Base-by-base conservation (phyloP, 2,797 vertebrate genomes). In the Macrochelys suwanniensis region DNA sequence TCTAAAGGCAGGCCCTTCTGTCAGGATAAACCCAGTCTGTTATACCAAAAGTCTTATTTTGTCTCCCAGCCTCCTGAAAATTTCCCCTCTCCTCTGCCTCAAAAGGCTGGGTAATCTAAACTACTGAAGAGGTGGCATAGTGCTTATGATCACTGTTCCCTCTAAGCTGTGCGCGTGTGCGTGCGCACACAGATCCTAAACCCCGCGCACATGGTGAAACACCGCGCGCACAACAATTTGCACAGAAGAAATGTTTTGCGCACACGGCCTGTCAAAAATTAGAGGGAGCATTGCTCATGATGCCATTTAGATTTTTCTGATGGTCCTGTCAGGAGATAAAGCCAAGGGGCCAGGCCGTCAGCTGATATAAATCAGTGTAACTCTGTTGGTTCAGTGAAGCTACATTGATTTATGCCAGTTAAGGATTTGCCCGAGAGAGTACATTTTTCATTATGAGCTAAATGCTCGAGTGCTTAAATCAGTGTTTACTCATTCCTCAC, bases 381-480 rank as follows among this genome's bases (percentile, higher is more conserved):
- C 90, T 89, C 82, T 92, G 0, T 28, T 94, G 86, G 74, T 56
- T 87, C 89, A 42, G 37, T 71, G 68, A 53, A 33, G 26, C 59
- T 0, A 0, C 31, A 37, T 87, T 94, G 45, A 31, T 82, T 95
- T 89, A 47, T 85, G 84, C 84, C 90, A 85, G 50, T 37, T 87
- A 47, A 90, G 92, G 84, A 96, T 50, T 84, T 94, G 6, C 13
- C 16, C 82, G 88, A 85, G 82, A 88, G 93, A 84, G 47, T 59
- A 28, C 77, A 4, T 95, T 82, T 97, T 86, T 74, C 68, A 74
- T 82, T 87, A 89, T 80, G 95, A 37, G 59, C 90, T 95, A 88
- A 56, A 37, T 94, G 94, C 89, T 95, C 74, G 13, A 0, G 0
- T 54, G 78, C 80, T 76, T 81, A 65, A 83, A 78, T 89, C 80